These are phyloP conservation scores for Tetragonula carbonaria DNA, from an alignment of 2,888 invertebrate genomes.

Conservation along the genomic window DNA sequence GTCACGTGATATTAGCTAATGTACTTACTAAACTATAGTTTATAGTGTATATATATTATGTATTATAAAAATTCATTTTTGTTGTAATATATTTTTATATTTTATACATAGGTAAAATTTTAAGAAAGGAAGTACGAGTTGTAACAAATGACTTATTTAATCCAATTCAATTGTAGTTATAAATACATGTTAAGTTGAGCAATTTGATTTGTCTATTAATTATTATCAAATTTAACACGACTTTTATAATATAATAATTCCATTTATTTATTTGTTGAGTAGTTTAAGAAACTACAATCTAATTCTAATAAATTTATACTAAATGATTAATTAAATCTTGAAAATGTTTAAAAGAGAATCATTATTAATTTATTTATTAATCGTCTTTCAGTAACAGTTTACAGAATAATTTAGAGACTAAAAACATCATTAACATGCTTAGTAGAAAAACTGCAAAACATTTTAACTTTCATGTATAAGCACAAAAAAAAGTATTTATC, in stretches of 20 bases:
- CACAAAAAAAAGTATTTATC: too few relatives aligned
- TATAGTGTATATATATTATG: neutral
- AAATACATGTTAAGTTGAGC: neutral
- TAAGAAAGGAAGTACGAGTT: neutral
- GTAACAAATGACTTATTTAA: too few relatives aligned
- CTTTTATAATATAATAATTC: neutral
- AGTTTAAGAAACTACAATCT: neutral
- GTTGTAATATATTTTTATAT: too few relatives aligned
- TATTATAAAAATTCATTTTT: neutral
- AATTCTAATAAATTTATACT: neutral
- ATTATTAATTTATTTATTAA: neutral
- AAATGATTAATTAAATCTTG: neutral
- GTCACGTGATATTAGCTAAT: too few relatives aligned
- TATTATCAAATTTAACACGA: neutral
- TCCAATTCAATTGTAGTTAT: too few relatives aligned
- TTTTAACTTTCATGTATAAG: too few relatives aligned
- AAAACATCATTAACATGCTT: too few relatives aligned
- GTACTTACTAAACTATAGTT: too few relatives aligned
- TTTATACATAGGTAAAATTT: neutral
- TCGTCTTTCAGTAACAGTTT: neutral
- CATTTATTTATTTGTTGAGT: neutral
- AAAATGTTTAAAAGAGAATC: neutral
- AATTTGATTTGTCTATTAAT: neutral
- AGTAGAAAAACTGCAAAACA: neutral
- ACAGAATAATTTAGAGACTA: neutral